These are phyloP conservation scores for Luidia sarsii DNA, from an alignment of 53 echinoderm and acorn worm genomes.

Conservation along the genomic window DNA sequence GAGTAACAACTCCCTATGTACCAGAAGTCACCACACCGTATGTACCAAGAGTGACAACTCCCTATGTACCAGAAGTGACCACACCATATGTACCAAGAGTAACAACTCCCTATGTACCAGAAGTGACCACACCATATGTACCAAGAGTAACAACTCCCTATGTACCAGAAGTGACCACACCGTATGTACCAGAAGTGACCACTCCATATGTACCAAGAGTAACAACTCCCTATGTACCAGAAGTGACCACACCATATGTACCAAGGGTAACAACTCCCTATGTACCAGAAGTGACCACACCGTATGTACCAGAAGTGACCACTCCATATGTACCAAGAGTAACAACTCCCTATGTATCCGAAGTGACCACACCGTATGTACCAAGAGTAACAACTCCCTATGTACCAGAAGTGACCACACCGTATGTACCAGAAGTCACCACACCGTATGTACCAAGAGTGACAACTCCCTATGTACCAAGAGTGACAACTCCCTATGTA, in stretches of 20 bases:
- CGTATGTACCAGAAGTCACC: not conserved
- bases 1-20: not conserved
- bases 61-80: not conserved
- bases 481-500: not conserved
- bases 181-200: not conserved
- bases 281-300: not conserved
- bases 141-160: not conserved
- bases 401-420: not conserved
- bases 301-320: not conserved
- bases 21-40: not conserved
- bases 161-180: not conserved
- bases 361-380: not conserved
- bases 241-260: too few species aligned
- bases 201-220: too few species aligned
- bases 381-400: not conserved
- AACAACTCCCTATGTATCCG: not conserved
- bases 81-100: not conserved
- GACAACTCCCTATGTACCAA: conserved; percentile 2
- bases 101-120: not conserved
- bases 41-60: not conserved
- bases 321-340: conserved; percentile 1
- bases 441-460: conserved; percentile 16
- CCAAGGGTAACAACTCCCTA: too few species aligned
- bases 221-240: too few species aligned
- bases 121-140: not conserved